Conservation (phyloP, 1,140 invertebrate genomes). For the Mamestra configurata region DNA sequence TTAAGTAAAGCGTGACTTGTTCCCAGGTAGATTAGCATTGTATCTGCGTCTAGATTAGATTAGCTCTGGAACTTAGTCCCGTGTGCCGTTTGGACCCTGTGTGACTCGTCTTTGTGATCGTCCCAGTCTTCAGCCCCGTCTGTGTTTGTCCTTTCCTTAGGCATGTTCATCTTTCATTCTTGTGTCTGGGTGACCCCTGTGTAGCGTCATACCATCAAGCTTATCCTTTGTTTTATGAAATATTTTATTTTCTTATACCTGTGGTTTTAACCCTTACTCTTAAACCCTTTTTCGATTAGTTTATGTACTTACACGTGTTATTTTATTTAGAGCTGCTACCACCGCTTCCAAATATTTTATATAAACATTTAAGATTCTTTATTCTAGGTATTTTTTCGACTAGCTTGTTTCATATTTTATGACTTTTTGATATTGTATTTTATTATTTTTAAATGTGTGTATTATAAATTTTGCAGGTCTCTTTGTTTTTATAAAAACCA, state of each 20-base stretch:
- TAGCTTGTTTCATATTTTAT: conserved; percentile 37
- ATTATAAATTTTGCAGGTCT: conserved; percentile 47
- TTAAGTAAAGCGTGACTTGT: conserved; percentile 61
- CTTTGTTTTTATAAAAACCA: conserved; percentile 26
- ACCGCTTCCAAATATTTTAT: conserved; percentile 49
- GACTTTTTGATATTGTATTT: conserved; percentile 42
- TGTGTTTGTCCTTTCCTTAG: conserved; percentile 58
- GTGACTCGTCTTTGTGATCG: conserved; percentile 64
- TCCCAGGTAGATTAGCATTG: conserved; percentile 71
- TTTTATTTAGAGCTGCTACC: conserved; percentile 49
- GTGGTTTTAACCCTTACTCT: conserved; percentile 47
- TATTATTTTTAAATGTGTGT: conserved; percentile 41
- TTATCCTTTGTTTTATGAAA: conserved; percentile 35
- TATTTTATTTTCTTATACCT: conserved; percentile 46
- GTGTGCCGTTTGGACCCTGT: conserved; percentile 65
- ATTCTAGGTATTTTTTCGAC: conserved; percentile 46
- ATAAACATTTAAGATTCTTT: conserved; percentile 35
- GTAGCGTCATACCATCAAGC: conserved; percentile 53
- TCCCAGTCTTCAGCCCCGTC: conserved; percentile 59
- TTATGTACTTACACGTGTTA: conserved; percentile 31
- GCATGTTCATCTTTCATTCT: conserved; percentile 67
- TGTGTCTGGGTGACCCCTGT: conserved; percentile 61
- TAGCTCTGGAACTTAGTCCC: conserved; percentile 62
- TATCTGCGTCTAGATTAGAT: conserved; percentile 65
- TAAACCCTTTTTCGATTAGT: conserved; percentile 37